phyloP scores from a whole-genome alignment of 2,888 invertebrate genomes.

The Pollenia griseotomentosa region DNA sequence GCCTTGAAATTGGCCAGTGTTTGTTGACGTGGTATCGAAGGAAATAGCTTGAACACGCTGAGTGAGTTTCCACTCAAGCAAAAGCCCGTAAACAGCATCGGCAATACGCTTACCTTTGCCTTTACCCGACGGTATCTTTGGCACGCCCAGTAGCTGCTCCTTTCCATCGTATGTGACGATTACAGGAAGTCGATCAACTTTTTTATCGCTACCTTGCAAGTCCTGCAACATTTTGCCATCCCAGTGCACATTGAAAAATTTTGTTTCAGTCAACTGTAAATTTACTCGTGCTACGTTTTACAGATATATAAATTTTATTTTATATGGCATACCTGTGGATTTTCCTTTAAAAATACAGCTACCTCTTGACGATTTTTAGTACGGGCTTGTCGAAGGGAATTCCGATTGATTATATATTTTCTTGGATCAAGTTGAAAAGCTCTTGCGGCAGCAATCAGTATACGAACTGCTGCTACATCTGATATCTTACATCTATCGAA shows the following conservation, averaged over 20 bases:
- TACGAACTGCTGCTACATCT: too few species aligned
- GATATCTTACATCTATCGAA: too few species aligned
- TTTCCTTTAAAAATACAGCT: too few species aligned
- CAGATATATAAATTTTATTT: too few species aligned
- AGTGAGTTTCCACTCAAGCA: too few species aligned
- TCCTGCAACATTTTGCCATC: constrained; percentile 31
- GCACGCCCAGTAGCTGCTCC: constrained; percentile 1
- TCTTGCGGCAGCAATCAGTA: constrained; percentile 38
- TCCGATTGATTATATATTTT: too few species aligned
- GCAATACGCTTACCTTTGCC: neutral
- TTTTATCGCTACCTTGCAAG: constrained; percentile 19
- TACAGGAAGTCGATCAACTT: constrained; percentile 31
- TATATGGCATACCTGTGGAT: too few species aligned
- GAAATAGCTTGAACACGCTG: neutral
- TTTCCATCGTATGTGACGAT: constrained; percentile 32
- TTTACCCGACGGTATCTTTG: neutral
- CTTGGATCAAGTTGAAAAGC: constrained; percentile 29
- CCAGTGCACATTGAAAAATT: constrained; percentile 39
- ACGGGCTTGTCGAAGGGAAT: too few species aligned
- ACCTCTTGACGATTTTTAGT: too few species aligned
- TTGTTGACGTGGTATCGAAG: neutral
- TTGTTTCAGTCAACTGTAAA: constrained; percentile 19
- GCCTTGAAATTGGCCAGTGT: neutral
- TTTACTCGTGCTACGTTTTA: too few species aligned
- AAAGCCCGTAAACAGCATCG: neutral